Percentiles rank a stretch among this genome's conserved stretches.
phyloP scores from a whole-genome alignment of 2,888 invertebrate genomes.

The Laspeyria flexula region DNA sequence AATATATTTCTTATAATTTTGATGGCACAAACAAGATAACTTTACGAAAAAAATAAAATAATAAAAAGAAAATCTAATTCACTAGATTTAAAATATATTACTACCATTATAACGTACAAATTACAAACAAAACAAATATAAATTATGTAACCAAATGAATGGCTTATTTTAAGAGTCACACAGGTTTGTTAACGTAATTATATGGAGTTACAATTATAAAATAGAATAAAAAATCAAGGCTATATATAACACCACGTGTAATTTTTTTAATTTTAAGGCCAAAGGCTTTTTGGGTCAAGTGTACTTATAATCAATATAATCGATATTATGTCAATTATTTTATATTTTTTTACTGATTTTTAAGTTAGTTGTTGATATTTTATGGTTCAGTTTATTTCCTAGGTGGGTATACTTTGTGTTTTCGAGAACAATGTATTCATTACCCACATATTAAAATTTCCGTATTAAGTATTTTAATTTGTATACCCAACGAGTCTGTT shows the following conservation, averaged over 20 bases:
- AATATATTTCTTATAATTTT: too few species aligned
- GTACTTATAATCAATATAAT: slow-evolving; percentile 7
- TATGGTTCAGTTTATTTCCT: neutral
- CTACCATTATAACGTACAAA: neutral
- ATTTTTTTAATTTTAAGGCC: neutral
- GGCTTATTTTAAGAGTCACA: neutral
- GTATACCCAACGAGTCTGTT: slow-evolving; percentile 29
- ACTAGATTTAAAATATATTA: too few species aligned
- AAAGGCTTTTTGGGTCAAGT: slow-evolving; percentile 5
- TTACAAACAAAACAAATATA: neutral
- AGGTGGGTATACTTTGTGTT: neutral
- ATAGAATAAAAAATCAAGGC: slow-evolving; percentile 16
- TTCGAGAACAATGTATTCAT: too few species aligned
- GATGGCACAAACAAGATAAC: too few species aligned
- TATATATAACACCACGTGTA: slow-evolving; percentile 7
- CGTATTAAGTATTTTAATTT: too few species aligned
- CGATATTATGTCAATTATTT: slow-evolving; percentile 3
- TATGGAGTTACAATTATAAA: slow-evolving; percentile 10
- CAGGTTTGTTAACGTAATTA: slow-evolving; percentile 9
- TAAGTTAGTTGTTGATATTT: neutral
- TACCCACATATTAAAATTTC: too few species aligned
- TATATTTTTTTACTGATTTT: neutral
- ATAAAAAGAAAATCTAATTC: too few species aligned
- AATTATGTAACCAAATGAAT: neutral
- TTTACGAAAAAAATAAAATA: too few species aligned